Evolutionary conservation across 1,140 invertebrate species (phyloP).

Genomic region (Dufourea novaeangliae): DNA sequence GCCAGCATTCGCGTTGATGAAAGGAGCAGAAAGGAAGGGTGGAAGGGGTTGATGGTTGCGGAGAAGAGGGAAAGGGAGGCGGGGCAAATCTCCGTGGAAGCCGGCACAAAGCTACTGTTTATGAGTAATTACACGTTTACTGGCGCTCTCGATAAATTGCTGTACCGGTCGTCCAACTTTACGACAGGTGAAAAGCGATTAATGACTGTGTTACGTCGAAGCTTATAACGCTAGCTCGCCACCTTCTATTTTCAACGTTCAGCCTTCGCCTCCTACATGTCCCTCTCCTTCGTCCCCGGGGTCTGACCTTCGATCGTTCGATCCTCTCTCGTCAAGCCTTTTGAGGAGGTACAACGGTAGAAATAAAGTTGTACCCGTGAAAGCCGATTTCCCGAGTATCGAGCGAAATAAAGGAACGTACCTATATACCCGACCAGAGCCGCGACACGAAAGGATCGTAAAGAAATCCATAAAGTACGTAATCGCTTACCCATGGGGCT

Average conservation of each 20-base stretch:
- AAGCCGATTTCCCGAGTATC: too few relatives aligned
- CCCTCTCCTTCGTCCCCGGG: conserved; percentile 7
- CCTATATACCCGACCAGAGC: conserved; percentile 8
- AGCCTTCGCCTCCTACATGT: conserved; percentile 4
- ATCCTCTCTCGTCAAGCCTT: background rate
- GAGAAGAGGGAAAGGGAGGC: background rate
- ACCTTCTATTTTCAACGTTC: conserved; percentile 55
- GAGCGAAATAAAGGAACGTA: conserved; percentile 17
- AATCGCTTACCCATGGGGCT: conserved; percentile 49
- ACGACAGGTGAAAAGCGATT: conserved; percentile 66
- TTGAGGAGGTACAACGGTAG: too few relatives aligned
- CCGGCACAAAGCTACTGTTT: conserved; percentile 62
- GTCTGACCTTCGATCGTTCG: background rate
- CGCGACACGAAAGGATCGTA: background rate
- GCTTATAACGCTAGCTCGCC: conserved; percentile 54
- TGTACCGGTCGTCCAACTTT: conserved; percentile 50
- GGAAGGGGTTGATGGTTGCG: background rate
- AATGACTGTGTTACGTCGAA: conserved; percentile 59
- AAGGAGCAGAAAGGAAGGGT: background rate
- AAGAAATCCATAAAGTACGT: conserved; percentile 43
- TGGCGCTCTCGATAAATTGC: conserved; percentile 62
- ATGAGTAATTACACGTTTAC: conserved; percentile 66
- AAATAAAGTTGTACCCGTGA: too few relatives aligned
- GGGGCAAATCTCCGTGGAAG: conserved; percentile 4
- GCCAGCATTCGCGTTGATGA: too few relatives aligned